Base-by-base conservation (phyloP, 2,113 vertebrate species). In the Pleuronectes platessa region DNA sequence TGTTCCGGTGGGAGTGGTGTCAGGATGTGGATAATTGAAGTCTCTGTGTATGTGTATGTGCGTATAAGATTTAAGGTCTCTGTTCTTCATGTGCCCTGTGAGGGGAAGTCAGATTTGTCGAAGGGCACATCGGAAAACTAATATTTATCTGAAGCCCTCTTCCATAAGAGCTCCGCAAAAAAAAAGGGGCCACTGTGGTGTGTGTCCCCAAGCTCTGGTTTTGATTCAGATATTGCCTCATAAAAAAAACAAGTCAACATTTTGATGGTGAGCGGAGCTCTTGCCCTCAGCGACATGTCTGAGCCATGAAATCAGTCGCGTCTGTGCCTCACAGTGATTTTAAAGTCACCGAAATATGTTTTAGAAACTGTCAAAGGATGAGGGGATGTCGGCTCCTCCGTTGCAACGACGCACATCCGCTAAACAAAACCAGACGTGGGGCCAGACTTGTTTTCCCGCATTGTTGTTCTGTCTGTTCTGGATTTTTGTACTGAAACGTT, bases 11-110 rank as follows among this genome's bases (percentile, higher is more conserved):
- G 76, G 59, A 74, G 66, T 66, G 56, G 71, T 51, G 60, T 66
- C 45, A 76, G 65, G 84, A 31, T 83, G 83, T 85, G 82, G 81
- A 83, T 70, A 53, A 74, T 86, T 83, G 26, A 82, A 85, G 76
- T 31, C 31, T 7, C 5, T 31, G 31, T 31, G 31, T 71, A 10
- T 67, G 61, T 85, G 70, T 79, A 49, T 66, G 66, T 79, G 47
- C 59, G 31, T 68, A 9, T 61, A 49, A 14, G 27, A 65, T 58
- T 58, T 64, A 53, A 69, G 24, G 26, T 74, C 69, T 80, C 63
- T 61, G 61, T 70, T 80, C 11, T 68, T 8, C 69, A 68, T 21
- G 31, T 74, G 68, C 47, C 68, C 71, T 67, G 64, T 53, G 68
- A 68, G 68, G 45, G 45, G 75, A 35, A 21, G 68, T 71, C 71